Conservation (phyloP, 2,113 vertebrate species). For the Acrocephalus arundinaceus region DNA sequence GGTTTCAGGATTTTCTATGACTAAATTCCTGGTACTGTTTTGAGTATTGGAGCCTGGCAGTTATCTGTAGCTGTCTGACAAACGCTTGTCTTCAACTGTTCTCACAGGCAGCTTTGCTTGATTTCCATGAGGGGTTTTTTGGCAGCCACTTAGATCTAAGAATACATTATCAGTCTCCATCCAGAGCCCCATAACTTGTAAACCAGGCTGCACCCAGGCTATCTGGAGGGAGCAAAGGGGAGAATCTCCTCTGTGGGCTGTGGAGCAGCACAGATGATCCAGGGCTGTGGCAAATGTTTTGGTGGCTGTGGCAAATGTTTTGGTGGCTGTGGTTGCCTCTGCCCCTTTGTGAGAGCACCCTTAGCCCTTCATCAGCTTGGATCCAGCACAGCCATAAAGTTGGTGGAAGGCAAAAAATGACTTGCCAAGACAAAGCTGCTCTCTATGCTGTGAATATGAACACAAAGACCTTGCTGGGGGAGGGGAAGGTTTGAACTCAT, state of each 20-base stretch:
- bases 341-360: neutral
- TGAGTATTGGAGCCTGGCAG: neutral
- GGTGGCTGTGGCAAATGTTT: accelerated
- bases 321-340: neutral
- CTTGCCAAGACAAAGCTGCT: neutral
- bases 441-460: neutral
- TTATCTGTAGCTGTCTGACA: constrained; percentile 14
- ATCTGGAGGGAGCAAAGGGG: neutral
- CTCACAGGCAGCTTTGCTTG: constrained; percentile 13
- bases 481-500: neutral
- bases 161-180: constrained; percentile 2
- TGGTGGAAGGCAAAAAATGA: neutral
- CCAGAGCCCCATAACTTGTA: neutral
- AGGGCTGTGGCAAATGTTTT: accelerated
- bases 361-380: neutral
- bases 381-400: accelerated
- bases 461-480: neutral
- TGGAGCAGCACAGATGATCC: neutral
- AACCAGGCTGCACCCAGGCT: neutral
- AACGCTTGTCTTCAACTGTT: constrained; percentile 1
- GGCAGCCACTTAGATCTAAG: constrained; percentile 5
- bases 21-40: neutral
- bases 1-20: neutral
- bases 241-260: neutral
- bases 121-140: neutral